Base-by-base conservation (phyloP, 2,797 vertebrate species). In the Taeniopygia guttata region DNA sequence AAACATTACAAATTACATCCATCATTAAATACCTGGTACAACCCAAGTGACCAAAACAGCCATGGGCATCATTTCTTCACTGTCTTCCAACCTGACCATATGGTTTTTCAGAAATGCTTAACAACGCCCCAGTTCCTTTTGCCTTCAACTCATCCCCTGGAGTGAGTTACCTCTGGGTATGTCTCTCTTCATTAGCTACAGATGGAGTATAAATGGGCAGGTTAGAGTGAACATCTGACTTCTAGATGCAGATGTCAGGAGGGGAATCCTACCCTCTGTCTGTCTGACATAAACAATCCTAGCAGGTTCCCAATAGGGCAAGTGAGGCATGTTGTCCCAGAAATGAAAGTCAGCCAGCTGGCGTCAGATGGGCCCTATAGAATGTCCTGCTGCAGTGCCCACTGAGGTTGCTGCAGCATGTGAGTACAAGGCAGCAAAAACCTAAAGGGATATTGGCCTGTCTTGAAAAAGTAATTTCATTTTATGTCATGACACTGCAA, bases 381-480 rank as follows among this genome's bases (percentile, higher is more conserved):
- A 70, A 77, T 48, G 52, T n/a, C 56, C 27, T 13, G 26, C 52
- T 45, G 52, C 36, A 76, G 32, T 9, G 14, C 22, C 52, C n/a
- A 11, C 9, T 59, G 46, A 49, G 14, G 19, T 19, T 59, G 56
- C 27, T 77, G 84, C 52, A 54, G 27, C 7, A 11, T 21, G 34
- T 38, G 51, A 62, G n/a, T 34, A 36, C n/a, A 63, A 60, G 34
- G 60, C 45, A 89, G 36, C 36, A 85, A 83, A 87, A 92, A 15
- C 21, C 27, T 87, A 51, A 91, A 58, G 43, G 22, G 40, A 85
- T 81, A 74, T 10, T 4, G 6, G 68, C 51, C 17, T 46, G 58
- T 75, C 76, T 87, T 73, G 60, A 80, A 89, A 82, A 74, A 68
- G 56, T 85, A 46, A 73, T 94, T 89, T 85, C 26, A 51, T 87